Base-by-base conservation (phyloP, 2,113 vertebrate species). In the Cheirogaleus medius region DNA sequence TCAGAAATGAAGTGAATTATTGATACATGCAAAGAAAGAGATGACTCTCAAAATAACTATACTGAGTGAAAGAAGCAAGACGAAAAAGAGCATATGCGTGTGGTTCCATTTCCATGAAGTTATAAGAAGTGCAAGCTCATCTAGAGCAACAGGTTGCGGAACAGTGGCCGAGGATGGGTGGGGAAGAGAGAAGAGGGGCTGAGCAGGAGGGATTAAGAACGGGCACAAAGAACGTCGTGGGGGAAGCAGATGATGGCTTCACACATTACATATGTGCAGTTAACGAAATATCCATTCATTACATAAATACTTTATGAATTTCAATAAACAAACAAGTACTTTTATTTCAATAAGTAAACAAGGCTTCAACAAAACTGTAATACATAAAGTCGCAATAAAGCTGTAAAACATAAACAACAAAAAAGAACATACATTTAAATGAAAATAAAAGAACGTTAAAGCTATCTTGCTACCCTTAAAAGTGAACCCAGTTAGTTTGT, bases 141-240 rank as follows among this genome's bases (percentile, higher is more conserved):
- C 68, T 56, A 18, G 9, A 69, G 69, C 23, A 18, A 39, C 25
- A 47, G 34, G 14, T 39, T 4, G 25, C 15, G 6, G n/a, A 25
- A 9, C 21, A 5, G 8, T 15, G 4, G 23, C 27, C 25, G 17
- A 18, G 37, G 76, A 18, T 23, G 1, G 23, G 27, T 3, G 15
- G 44, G 37, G 0, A 17, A 32, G 15, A 14, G 9, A 47, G 18
- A 11, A 17, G 56, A 29, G 13, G 29, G 34, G 7, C 7, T 5
- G 8, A 13, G 15, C 3, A 5, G 11, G 7, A 15, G 21, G 58
- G 15, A 25, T 27, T 1, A 32, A 0, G 17, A 17, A 25, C 0
- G 44, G 29, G 1, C 29, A 66, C 47, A 44, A 13, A 47, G 25
- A 69, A 76, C 17, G 2, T 29, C 1, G 1, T 2, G 6, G 1